Percentiles rank a stretch among this genome's conserved stretches.
Evolutionary conservation across 2,113 vertebrate species (phyloP).

Genomic region (Gobio gobio): DNA sequence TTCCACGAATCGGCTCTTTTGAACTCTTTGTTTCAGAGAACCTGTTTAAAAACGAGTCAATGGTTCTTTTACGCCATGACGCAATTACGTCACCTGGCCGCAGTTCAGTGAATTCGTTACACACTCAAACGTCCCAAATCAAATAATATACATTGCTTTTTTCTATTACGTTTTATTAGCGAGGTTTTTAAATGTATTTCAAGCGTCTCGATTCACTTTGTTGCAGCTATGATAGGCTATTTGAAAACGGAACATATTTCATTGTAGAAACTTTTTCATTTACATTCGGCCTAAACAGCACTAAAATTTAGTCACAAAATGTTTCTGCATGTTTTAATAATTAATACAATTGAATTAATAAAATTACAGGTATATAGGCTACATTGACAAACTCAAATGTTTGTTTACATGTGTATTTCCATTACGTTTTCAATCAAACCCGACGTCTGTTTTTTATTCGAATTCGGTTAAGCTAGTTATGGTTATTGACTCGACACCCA

Average conservation of each 20-base stretch:
- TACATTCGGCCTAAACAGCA: not conserved
- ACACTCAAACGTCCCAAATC: not conserved
- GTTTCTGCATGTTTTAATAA: not conserved
- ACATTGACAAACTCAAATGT: not conserved
- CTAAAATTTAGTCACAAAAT: slow-evolving; percentile 2
- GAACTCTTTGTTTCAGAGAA: not conserved
- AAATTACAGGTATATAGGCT: not conserved
- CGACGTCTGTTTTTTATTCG: no score
- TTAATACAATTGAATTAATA: not conserved
- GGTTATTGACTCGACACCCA: not conserved
- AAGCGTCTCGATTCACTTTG: not conserved
- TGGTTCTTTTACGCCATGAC: not conserved
- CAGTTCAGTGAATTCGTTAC: no score
- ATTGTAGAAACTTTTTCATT: not conserved
- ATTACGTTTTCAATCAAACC: not conserved
- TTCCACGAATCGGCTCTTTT: not conserved
- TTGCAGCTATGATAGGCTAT: not conserved
- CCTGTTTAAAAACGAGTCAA: not conserved
- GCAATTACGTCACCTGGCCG: not conserved
- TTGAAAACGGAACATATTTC: not conserved
- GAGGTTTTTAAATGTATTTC: not conserved
- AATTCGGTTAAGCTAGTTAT: no score
- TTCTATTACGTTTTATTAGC: not conserved
- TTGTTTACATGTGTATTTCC: not conserved
- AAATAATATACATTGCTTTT: not conserved